These are phyloP conservation scores for Dasyprocta punctata DNA, from an alignment of 2,113 vertebrate species.

Conservation along the genomic window DNA sequence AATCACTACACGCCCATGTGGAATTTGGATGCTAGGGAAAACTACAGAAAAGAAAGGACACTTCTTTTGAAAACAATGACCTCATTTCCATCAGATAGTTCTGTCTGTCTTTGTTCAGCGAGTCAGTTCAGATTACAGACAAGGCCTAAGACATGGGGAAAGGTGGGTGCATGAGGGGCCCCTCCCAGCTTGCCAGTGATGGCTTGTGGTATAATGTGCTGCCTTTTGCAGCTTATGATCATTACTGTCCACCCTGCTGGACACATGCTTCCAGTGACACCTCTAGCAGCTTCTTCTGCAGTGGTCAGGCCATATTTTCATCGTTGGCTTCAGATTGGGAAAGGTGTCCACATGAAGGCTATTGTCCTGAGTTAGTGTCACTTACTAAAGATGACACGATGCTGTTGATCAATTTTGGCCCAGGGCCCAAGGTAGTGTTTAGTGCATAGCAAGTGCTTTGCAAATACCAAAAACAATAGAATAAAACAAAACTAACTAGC, in stretches of 20 bases:
- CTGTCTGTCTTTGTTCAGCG: conserved; percentile 37
- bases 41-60: conserved; percentile 40
- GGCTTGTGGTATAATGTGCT: accelerated
- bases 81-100: conserved; percentile 49
- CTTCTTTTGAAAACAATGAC: conserved; percentile 1
- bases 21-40: conserved; percentile 28
- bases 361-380: background rate
- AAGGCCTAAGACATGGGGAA: background rate
- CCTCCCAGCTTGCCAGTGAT: background rate
- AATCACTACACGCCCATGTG: conserved; percentile 28
- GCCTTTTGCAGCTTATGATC: background rate
- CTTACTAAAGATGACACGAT: background rate
- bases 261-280: too few relatives aligned
- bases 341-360: background rate
- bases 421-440: background rate
- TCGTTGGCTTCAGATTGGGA: background rate
- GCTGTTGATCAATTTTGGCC: background rate
- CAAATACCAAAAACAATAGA: background rate
- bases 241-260: accelerated
- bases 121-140: conserved; percentile 17
- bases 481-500: background rate
- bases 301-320: background rate
- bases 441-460: background rate
- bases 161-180: background rate
- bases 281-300: background rate